phyloP scores from a whole-genome alignment of 1,140 invertebrate genomes.

The Oreohelix idahoensis region DNA sequence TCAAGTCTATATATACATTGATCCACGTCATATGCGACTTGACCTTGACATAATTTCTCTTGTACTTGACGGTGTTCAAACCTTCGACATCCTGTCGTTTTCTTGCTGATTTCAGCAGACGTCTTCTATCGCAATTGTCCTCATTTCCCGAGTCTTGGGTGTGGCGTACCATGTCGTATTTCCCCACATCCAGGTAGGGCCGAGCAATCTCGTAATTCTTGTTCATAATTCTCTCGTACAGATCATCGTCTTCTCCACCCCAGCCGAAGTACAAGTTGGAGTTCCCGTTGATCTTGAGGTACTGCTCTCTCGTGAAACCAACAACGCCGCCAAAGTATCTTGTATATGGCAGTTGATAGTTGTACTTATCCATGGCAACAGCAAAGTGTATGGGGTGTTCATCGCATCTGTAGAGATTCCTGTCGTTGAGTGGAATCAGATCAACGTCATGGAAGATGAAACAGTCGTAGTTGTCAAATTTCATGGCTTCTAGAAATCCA shows the following conservation, averaged over 20 bases:
- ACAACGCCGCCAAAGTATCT: constrained; percentile 85
- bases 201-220: constrained; percentile 7
- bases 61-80: neutral
- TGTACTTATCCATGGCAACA: constrained; percentile 90
- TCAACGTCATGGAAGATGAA: constrained; percentile 98
- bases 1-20: constrained; percentile 1
- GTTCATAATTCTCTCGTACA: constrained; percentile 3
- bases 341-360: constrained; percentile 80
- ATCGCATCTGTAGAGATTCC: constrained; percentile 90
- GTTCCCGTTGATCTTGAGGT: constrained; percentile 88
- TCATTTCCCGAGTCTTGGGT: neutral
- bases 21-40: constrained; percentile 12
- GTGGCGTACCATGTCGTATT: constrained; percentile 21
- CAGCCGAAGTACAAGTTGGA: constrained; percentile 89
- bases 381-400: constrained; percentile 82
- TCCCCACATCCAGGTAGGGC: neutral
- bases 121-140: constrained; percentile 13
- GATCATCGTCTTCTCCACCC: constrained; percentile 73
- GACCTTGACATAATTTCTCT: neutral
- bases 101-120: neutral
- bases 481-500: constrained; percentile 89
- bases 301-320: constrained; percentile 77
- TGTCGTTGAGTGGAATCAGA: constrained; percentile 90
- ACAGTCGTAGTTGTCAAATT: constrained; percentile 84
- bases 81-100: constrained; percentile 16